These are phyloP conservation scores for Zosterops lateralis DNA, from an alignment of 2,113 vertebrate genomes.

Conservation along the genomic window DNA sequence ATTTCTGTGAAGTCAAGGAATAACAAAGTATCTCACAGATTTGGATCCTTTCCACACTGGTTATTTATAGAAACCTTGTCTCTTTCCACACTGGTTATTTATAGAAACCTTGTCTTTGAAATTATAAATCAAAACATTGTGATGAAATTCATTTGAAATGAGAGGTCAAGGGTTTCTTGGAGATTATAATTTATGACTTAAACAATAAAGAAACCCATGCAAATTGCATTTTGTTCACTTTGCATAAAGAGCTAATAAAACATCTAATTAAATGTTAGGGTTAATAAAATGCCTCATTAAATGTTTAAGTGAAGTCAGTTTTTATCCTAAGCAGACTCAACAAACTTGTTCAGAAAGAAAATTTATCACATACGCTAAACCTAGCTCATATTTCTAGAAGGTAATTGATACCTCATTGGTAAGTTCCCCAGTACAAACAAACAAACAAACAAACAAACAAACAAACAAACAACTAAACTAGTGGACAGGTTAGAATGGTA, in stretches of 20 bases:
- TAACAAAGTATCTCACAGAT: not conserved
- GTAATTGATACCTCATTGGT: not conserved
- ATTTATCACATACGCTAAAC: not conserved
- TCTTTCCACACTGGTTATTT: not conserved
- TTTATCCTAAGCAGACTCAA: not conserved
- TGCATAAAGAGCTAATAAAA: not conserved
- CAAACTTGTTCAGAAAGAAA: not conserved
- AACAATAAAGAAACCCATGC: not conserved
- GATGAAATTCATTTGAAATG: not conserved
- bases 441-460: not conserved
- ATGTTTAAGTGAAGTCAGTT: not conserved
- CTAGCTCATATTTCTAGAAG: not conserved
- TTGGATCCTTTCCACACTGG: not conserved
- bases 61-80: not conserved
- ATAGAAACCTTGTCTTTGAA: not conserved
- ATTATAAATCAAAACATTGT: not conserved
- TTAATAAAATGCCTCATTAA: constrained; percentile 3
- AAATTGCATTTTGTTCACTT: not conserved
- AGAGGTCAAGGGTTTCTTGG: constrained; percentile 10
- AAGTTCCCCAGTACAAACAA: not conserved
- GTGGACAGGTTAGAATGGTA: not conserved
- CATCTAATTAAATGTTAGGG: not conserved
- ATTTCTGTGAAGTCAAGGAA: not conserved
- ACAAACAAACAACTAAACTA: not conserved
- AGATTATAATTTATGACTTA: constrained; percentile 8